Percentiles rank a stretch among this genome's conserved stretches.
Conservation (phyloP, 2,888 invertebrate species). For the Drosophila falleni region DNA sequence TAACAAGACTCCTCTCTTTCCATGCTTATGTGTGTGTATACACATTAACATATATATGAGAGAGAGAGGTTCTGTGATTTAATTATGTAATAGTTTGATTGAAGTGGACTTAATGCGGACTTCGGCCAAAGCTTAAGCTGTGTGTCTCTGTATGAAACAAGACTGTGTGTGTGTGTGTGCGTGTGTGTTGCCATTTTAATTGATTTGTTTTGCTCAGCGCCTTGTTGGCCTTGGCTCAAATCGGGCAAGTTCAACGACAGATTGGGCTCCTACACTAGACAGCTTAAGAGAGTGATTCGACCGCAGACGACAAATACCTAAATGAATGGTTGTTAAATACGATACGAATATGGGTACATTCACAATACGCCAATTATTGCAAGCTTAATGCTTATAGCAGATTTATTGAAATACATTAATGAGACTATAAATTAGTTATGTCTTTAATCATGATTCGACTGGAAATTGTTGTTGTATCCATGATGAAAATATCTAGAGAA, state of each 20-base stretch:
- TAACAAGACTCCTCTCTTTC: conserved; percentile 17
- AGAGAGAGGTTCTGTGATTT: conserved; percentile 62
- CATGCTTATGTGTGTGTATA: conserved; percentile 3
- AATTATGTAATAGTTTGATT: conserved; percentile 81
- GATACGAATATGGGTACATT: conserved; percentile 22
- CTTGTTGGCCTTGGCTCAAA: conserved; percentile 49
- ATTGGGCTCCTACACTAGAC: conserved; percentile 39
- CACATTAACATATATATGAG: conserved; percentile 14
- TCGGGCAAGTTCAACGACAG: conserved; percentile 53
- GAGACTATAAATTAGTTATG: conserved; percentile 6
- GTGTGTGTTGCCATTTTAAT: conserved; percentile 63
- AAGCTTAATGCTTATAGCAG: background rate
- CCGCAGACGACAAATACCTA: conserved; percentile 51
- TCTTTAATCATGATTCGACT: conserved; percentile 2
- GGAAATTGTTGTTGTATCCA: background rate
- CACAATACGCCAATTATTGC: conserved; percentile 4
- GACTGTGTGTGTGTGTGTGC: conserved; percentile 12
- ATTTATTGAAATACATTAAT: conserved; percentile 1
- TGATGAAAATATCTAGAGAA: background rate
- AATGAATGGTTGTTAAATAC: conserved; percentile 53
- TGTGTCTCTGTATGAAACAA: conserved; percentile 22
- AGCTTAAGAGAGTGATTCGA: conserved; percentile 57
- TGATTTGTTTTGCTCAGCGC: conserved; percentile 71
- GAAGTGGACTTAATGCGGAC: conserved; percentile 71
- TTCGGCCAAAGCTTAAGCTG: conserved; percentile 62